Evolutionary conservation across 2,888 invertebrate genomes (phyloP).

Genomic region (Polydrusus cervinus): DNA sequence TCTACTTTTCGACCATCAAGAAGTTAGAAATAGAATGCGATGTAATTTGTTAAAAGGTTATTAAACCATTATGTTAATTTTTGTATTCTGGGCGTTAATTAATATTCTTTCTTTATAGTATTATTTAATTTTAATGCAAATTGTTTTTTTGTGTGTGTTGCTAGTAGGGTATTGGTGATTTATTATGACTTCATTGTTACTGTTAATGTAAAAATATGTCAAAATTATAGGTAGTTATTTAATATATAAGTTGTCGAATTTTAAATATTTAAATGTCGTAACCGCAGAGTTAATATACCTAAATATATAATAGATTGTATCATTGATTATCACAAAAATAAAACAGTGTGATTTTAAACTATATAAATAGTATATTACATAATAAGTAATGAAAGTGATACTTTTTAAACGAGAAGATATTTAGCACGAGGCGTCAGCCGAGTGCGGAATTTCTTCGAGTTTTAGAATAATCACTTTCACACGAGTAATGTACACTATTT

Average conservation of each 20-base stretch:
- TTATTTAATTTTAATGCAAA: conserved; percentile 23
- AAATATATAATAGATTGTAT: too few relatives aligned
- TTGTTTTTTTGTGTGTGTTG: conserved; percentile 22
- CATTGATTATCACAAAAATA: too few relatives aligned
- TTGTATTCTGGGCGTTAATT: conserved; percentile 15
- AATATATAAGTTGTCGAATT: background rate
- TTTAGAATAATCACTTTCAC: too few relatives aligned
- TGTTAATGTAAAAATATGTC: background rate
- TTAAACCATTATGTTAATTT: conserved; percentile 25
- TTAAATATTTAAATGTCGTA: too few relatives aligned
- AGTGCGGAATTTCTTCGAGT: too few relatives aligned
- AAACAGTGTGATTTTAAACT: too few relatives aligned
- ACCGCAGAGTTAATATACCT: too few relatives aligned
- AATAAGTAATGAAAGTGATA: too few relatives aligned
- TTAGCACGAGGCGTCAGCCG: too few relatives aligned
- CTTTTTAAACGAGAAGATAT: too few relatives aligned
- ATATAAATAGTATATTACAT: too few relatives aligned
- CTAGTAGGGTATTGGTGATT: conserved; percentile 4
- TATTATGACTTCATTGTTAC: conserved; percentile 6
- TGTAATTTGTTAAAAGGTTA: conserved; percentile 23
- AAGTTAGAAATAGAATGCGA: conserved; percentile 14
- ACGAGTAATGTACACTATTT: too few relatives aligned
- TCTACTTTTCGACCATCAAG: conserved; percentile 13
- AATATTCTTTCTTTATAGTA: conserved; percentile 20
- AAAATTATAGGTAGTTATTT: background rate